These are phyloP conservation scores for Saguinus imperator DNA, from an alignment of 2,113 vertebrate species.

Conservation along the genomic window DNA sequence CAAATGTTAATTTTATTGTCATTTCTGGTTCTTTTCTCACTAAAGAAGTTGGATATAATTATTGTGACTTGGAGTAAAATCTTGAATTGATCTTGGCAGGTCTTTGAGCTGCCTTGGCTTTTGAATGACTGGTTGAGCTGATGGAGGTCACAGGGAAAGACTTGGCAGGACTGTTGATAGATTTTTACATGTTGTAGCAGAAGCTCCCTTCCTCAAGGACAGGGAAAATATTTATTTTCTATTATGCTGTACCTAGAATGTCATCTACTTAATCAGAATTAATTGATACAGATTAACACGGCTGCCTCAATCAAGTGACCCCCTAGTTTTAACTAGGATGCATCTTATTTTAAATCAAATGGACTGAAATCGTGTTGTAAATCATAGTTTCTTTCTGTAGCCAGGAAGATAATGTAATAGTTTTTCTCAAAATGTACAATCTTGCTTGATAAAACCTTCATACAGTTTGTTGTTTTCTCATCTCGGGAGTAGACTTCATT, in stretches of 20 bases:
- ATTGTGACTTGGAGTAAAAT: conserved; percentile 53
- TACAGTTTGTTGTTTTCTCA: conserved; percentile 29
- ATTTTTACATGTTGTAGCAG: conserved; percentile 52
- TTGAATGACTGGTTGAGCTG: conserved; percentile 54
- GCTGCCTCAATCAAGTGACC: conserved; percentile 18
- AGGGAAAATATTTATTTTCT: conserved; percentile 52
- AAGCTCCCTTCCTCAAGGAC: conserved; percentile 58
- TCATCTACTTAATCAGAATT: conserved; percentile 56
- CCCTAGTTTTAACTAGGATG: conserved; percentile 38
- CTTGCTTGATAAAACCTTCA: conserved; percentile 44
- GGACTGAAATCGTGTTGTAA: conserved; percentile 47
- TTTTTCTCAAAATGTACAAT: conserved; percentile 40
- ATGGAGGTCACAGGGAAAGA: conserved; percentile 49
- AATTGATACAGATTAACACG: conserved; percentile 43
- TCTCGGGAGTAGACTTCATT: conserved; percentile 28
- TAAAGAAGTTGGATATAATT: conserved; percentile 59
- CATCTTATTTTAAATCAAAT: conserved; percentile 57
- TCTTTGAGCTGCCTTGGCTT: conserved; percentile 54
- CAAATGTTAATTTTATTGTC: conserved; percentile 43
- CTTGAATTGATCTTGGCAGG: conserved; percentile 45
- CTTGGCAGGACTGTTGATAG: conserved; percentile 42
- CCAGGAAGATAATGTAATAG: conserved; percentile 29
- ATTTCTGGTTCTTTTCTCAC: conserved; percentile 44
- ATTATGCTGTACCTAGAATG: conserved; percentile 23
- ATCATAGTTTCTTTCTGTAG: conserved; percentile 53